Evolutionary conservation across 2,113 vertebrate genomes (phyloP), one percentile per base, ranked within the genome.

Genomic region (Sceloporus undulatus): DNA sequence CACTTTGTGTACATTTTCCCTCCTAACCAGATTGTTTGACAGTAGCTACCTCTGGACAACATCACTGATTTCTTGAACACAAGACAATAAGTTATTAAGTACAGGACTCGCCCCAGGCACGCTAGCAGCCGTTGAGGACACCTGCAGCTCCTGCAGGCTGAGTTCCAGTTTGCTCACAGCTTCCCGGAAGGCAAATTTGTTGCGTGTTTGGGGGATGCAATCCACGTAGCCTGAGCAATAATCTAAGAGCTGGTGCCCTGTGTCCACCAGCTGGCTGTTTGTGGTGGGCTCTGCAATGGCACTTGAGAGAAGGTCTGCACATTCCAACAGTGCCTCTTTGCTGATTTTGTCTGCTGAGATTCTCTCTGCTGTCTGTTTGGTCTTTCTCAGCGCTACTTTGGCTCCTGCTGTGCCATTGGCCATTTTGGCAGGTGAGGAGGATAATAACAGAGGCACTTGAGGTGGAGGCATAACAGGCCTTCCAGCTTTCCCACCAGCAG

Each of bases 151-250:
- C 96, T 99, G 99, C 92, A 99, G 96, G 95, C 98, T 98, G 88
- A 99, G 97, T 94, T 99, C 99, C 95, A 99, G 97, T 95, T 98
- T 99, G 93, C 98, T 98, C 96, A 99, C 98, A 0, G 98, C 99
- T 96, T 99, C 98, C 62, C 99, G 98, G 94, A 99, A 99, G 95
- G 99, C 99, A 85, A 99, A 99, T 79, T 99, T 99, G 98, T 99
- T 99, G 94, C 99, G 98, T 23, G 97, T 99, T 79, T 99, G 99
- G 2, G 98, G 98, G 96, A 99, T 99, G 96, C 98, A 98, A 97
- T 99, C 98, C 96, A 99, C 98, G 0, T 99, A 99, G 97, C 98
- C 98, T 95, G 98, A 98, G 97, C 99, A 99, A 96, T 98, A 98
- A 97, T 99, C 98, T 70, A 99, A 96, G 95, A 99, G 97, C 97